These are phyloP conservation scores for Muntiacus reevesi DNA, from an alignment of 2,113 vertebrate genomes.

Conservation along the genomic window DNA sequence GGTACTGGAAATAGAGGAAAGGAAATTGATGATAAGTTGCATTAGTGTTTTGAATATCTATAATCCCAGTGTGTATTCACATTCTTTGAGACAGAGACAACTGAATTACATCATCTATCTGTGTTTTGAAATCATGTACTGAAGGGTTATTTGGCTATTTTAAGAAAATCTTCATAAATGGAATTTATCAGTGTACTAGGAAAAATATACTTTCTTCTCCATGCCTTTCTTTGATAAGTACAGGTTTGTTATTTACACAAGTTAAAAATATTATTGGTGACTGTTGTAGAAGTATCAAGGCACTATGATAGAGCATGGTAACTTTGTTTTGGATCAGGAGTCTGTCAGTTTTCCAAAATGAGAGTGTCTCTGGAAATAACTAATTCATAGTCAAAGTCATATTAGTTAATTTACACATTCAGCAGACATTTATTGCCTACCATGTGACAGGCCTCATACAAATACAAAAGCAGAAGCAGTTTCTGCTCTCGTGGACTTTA, in stretches of 20 bases:
- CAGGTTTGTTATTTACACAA: neutral
- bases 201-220: neutral
- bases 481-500: neutral
- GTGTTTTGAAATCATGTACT: neutral
- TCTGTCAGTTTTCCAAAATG: neutral
- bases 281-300: neutral
- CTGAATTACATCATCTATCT: neutral
- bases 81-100: neutral
- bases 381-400: neutral
- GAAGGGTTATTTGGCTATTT: neutral
- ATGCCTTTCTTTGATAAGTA: neutral
- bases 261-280: neutral
- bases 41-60: neutral
- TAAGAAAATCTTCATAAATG: neutral
- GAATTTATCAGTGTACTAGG: neutral
- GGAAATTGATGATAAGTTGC: neutral
- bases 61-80: neutral
- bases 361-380: neutral
- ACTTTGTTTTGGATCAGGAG: neutral
- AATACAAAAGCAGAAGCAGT: neutral
- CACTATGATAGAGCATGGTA: neutral
- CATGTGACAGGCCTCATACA: neutral
- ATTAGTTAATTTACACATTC: neutral
- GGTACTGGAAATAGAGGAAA: slow-evolving; percentile 19
- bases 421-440: neutral